Percentiles rank a stretch among this genome's conserved stretches.
These are phyloP conservation scores for Entomyzon cyanotis DNA, from an alignment of 2,113 vertebrate genomes.

Conservation along the genomic window DNA sequence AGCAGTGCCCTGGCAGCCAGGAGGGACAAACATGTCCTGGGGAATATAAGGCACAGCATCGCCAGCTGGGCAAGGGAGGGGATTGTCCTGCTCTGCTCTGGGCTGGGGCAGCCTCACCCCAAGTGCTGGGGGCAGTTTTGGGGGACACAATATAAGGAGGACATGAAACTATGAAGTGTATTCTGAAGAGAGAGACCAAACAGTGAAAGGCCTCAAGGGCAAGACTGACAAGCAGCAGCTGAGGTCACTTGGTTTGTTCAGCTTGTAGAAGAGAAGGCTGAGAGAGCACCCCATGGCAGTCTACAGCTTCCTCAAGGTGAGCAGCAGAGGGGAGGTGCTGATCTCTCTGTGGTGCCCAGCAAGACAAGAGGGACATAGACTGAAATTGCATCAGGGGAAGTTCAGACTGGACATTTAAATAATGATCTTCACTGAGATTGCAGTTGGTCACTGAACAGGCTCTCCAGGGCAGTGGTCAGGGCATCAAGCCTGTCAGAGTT, in stretches of 20 bases:
- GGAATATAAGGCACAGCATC: background rate
- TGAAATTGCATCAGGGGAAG: background rate
- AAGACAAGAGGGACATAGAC: background rate
- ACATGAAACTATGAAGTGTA: background rate
- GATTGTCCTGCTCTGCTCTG: background rate
- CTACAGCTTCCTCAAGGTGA: background rate
- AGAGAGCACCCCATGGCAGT: background rate
- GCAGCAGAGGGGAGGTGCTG: fast-evolving
- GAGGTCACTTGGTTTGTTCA: background rate
- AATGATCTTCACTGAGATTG: background rate
- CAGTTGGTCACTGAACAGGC: background rate
- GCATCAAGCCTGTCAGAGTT: background rate
- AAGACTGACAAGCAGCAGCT: background rate
- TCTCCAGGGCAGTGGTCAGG: background rate
- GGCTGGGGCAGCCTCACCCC: fast-evolving
- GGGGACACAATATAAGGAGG: fast-evolving
- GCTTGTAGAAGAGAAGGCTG: background rate
- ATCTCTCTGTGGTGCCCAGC: background rate
- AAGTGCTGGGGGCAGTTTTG: background rate
- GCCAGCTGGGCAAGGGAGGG: fast-evolving
- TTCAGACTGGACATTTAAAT: background rate
- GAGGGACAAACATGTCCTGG: fast-evolving
- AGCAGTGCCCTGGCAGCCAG: background rate
- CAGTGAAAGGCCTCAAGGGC: background rate
- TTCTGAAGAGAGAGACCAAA: background rate